A percentile compares a stretch with the other conserved stretches of the same genome.
phyloP scores from a whole-genome alignment of 2,888 invertebrate genomes.

The Parascotia fuliginaria region DNA sequence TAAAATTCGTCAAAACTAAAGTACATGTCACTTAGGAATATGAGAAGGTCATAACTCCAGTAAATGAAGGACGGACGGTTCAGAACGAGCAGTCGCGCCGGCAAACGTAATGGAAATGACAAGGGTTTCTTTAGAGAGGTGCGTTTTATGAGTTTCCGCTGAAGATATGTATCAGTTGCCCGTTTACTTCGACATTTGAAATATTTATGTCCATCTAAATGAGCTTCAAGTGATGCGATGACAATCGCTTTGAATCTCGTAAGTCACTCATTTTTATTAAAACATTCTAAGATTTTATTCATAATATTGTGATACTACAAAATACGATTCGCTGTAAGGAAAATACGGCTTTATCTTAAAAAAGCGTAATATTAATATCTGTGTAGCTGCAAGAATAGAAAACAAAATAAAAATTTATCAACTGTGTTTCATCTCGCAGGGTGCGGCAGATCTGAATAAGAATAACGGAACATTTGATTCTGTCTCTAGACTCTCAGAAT shows the following conservation, averaged over 20 bases:
- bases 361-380: background rate
- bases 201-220: conserved; percentile 39
- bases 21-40: conserved; percentile 73
- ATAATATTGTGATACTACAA: background rate
- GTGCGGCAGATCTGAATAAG: background rate
- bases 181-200: conserved; percentile 56
- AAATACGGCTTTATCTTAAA: background rate
- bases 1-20: conserved; percentile 61
- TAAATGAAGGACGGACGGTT: conserved; percentile 77
- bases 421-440: background rate
- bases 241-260: conserved; percentile 33
- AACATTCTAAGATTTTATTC: background rate
- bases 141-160: conserved; percentile 69
- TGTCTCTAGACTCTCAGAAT: background rate
- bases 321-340: background rate
- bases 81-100: conserved; percentile 65
- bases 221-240: conserved; percentile 26
- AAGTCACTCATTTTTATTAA: conserved; percentile 22
- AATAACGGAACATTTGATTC: background rate
- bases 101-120: conserved; percentile 80
- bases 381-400: background rate
- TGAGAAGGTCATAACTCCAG: conserved; percentile 74
- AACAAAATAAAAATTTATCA: background rate
- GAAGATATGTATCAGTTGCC: conserved; percentile 68
- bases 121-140: conserved; percentile 76